Base-by-base conservation (phyloP, 2,888 invertebrate species). In the Amphiduros pacificus region DNA sequence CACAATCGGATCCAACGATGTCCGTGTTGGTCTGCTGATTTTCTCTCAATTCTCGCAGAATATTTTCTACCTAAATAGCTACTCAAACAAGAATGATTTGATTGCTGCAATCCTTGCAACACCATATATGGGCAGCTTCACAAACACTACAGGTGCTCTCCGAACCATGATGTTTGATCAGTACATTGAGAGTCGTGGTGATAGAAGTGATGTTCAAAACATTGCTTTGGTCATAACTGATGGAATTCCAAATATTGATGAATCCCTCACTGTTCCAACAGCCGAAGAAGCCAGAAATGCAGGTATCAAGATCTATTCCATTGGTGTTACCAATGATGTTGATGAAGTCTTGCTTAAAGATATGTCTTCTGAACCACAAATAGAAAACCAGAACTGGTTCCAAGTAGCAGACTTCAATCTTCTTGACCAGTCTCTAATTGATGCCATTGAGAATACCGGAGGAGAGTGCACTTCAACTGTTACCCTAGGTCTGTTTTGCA, bases 301-400 rank as follows among this genome's bases (percentile, higher is more conserved):
- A 11, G 44, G 44, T 20, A n/a, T 44, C 5, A 5, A 22, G n/a
- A 44, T 44, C 9, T 44, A 20, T 17, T 11, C 44, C 5, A 11
- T 44, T 17, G 44, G 44, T 20, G 44, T 44, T 5, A 48, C 56
- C 1, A 44, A 53, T 40, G 29, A 27, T 14, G 40, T 58, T 32
- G 32, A 58, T 51, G 58, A 58, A 24, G 26, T 1, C 1, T 50
- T 51, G 36, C 3, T 58, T 17, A n/a, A 20, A 3, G 26, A 20
- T 1, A 59, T 59, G 31, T 62, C 62, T 1, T 59, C 59, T 14
- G 22, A 28, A 1, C 62, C 64, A 22, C 64, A 64, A 17, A 17
- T 62, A 5, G 65, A 69, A 29, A 22, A 27, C 1, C 68, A 67
- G 1, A 58, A 67, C 14, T 64, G 66, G 6, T 72, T 75, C 54